A percentile compares a stretch with the other conserved stretches of the same genome.
phyloP scores from a whole-genome alignment of 1,140 invertebrate species.

The Holotrichia oblita region DNA sequence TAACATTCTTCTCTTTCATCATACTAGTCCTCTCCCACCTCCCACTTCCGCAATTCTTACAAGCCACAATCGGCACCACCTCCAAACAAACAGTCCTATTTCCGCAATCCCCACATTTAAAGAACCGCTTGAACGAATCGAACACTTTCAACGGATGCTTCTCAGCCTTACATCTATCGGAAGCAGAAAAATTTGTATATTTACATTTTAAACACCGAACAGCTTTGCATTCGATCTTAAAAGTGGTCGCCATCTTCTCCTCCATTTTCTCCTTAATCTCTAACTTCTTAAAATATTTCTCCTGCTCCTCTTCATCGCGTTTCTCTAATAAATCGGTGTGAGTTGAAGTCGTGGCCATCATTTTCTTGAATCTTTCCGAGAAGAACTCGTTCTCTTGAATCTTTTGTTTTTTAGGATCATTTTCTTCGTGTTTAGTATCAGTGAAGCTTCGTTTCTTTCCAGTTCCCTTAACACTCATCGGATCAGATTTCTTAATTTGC shows the following conservation, averaged over 20 bases:
- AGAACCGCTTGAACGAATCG: slow-evolving; percentile 88
- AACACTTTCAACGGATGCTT: slow-evolving; percentile 80
- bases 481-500: slow-evolving; percentile 72
- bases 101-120: slow-evolving; percentile 87
- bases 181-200: slow-evolving; percentile 86
- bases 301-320: slow-evolving; percentile 77
- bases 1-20: slow-evolving; percentile 76
- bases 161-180: slow-evolving; percentile 84
- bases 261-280: slow-evolving; percentile 92
- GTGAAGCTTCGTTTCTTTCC: slow-evolving; percentile 67
- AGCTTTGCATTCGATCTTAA: slow-evolving; percentile 86
- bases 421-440: slow-evolving; percentile 63
- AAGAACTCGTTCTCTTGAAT: slow-evolving; percentile 62
- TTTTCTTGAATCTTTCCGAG: slow-evolving; percentile 77
- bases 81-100: slow-evolving; percentile 83
- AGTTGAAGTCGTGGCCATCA: slow-evolving; percentile 81
- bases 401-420: slow-evolving; percentile 63
- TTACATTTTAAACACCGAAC: slow-evolving; percentile 89
- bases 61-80: slow-evolving; percentile 78
- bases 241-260: slow-evolving; percentile 89
- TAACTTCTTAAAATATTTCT: slow-evolving; percentile 88
- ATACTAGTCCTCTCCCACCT: slow-evolving; percentile 83
- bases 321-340: slow-evolving; percentile 80
- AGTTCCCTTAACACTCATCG: slow-evolving; percentile 71
- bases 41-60: slow-evolving; percentile 78